Evolutionary conservation across 2,113 vertebrate genomes (phyloP).

Genomic region (Anthoscopus minutus): DNA sequence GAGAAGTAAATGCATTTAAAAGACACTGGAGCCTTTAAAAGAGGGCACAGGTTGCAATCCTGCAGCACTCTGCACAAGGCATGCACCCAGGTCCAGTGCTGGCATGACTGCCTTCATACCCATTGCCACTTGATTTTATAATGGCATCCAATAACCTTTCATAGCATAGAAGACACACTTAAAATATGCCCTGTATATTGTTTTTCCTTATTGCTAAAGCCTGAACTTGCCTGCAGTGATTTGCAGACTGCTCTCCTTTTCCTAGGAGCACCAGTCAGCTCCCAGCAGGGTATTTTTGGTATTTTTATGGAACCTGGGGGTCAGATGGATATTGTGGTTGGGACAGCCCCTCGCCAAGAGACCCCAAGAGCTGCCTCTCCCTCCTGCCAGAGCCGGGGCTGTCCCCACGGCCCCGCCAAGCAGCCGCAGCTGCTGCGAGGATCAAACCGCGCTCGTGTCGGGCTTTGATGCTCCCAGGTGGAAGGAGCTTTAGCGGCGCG

Average conservation of each 20-base stretch:
- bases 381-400: background rate
- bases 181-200: background rate
- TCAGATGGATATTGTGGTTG: too few relatives aligned
- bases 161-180: background rate
- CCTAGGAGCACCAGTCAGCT: background rate
- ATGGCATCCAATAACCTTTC: background rate
- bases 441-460: background rate
- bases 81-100: background rate
- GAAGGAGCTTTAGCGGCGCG: background rate
- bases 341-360: background rate
- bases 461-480: constrained; percentile 27
- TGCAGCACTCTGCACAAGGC: background rate
- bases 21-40: background rate
- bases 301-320: background rate
- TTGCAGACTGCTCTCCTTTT: background rate
- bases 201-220: background rate
- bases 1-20: background rate
- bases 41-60: background rate
- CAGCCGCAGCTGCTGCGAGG: background rate
- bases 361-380: background rate
- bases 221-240: background rate
- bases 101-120: background rate
- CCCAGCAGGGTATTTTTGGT: background rate
- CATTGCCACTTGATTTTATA: background rate
- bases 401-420: accelerated